These are phyloP conservation scores for Diploscapter pachys DNA, from an alignment of 1,140 invertebrate genomes.

Conservation along the genomic window DNA sequence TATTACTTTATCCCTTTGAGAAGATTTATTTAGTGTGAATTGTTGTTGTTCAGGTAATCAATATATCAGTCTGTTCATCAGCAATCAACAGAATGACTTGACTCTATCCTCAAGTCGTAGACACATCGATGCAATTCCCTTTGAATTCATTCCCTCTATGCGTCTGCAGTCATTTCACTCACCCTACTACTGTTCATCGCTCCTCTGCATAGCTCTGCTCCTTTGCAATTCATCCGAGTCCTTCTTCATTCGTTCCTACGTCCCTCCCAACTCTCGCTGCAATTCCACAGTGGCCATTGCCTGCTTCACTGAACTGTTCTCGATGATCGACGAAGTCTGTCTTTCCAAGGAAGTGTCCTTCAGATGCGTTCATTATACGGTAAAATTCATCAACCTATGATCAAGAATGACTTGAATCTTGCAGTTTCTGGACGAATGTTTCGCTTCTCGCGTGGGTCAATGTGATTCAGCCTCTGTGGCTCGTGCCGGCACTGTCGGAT, in stretches of 20 bases:
- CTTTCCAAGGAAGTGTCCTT: constrained; percentile 16
- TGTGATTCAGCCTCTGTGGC: constrained; percentile 20
- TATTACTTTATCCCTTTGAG: too few relatives aligned
- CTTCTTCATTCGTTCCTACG: constrained; percentile 16
- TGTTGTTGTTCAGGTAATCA: too few relatives aligned
- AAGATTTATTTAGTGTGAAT: too few relatives aligned
- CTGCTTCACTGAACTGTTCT: constrained; percentile 30
- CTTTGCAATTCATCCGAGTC: neutral
- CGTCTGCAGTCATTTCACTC: too few relatives aligned
- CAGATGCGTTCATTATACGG: constrained; percentile 32
- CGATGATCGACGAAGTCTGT: constrained; percentile 31
- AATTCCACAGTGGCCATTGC: constrained; percentile 17
- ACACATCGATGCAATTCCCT: too few relatives aligned
- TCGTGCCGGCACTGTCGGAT: constrained; percentile 16
- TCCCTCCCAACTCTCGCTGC: constrained; percentile 20
- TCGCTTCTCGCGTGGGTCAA: constrained; percentile 23
- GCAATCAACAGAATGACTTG: too few relatives aligned
- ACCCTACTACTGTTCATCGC: too few relatives aligned
- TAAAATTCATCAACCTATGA: constrained; percentile 5
- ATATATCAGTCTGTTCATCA: too few relatives aligned
- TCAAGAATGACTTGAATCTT: neutral
- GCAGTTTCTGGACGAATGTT: constrained; percentile 34
- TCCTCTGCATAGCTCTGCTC: too few relatives aligned
- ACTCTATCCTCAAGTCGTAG: too few relatives aligned
- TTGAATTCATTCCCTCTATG: too few relatives aligned